Percentiles rank a stretch among this genome's conserved stretches.
These are phyloP conservation scores for Drosophila prolongata DNA, from an alignment of 2,888 invertebrate species.

Conservation along the genomic window DNA sequence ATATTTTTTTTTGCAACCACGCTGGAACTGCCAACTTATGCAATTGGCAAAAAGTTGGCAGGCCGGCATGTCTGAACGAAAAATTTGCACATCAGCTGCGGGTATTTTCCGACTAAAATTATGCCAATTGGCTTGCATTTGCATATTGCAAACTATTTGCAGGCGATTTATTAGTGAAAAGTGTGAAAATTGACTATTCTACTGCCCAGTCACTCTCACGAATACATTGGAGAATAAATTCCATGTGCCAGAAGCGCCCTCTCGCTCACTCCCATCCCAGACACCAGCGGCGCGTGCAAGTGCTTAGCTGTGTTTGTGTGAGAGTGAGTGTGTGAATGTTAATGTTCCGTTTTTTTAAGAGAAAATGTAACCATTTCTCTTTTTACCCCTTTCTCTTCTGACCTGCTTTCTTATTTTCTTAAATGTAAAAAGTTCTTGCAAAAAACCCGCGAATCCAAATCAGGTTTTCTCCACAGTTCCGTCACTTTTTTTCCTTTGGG, in stretches of 20 bases:
- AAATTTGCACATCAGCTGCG: constrained; percentile 4
- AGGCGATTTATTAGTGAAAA: constrained; percentile 8
- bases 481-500: too few species aligned
- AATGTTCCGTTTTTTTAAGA: constrained; percentile 6
- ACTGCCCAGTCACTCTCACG: constrained; percentile 24
- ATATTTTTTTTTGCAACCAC: constrained; percentile 39
- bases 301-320: constrained; percentile 5
- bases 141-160: constrained; percentile 1
- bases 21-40: constrained; percentile 53
- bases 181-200: constrained; percentile 32
- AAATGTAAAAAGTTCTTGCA: constrained; percentile 14
- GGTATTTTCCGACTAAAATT: neutral
- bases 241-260: constrained; percentile 63
- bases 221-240: constrained; percentile 38
- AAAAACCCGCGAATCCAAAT: constrained; percentile 5
- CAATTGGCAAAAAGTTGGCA: constrained; percentile 41
- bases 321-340: neutral
- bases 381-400: constrained; percentile 27
- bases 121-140: constrained; percentile 9
- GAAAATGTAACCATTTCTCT: constrained; percentile 31
- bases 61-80: neutral
- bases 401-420: constrained; percentile 37
- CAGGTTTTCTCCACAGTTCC: too few species aligned
- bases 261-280: constrained; percentile 50
- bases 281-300: constrained; percentile 30